Percentiles rank a stretch among this genome's conserved stretches.
Conservation (phyloP, 2,113 vertebrate genomes). For the Lepisosteus osseus region DNA sequence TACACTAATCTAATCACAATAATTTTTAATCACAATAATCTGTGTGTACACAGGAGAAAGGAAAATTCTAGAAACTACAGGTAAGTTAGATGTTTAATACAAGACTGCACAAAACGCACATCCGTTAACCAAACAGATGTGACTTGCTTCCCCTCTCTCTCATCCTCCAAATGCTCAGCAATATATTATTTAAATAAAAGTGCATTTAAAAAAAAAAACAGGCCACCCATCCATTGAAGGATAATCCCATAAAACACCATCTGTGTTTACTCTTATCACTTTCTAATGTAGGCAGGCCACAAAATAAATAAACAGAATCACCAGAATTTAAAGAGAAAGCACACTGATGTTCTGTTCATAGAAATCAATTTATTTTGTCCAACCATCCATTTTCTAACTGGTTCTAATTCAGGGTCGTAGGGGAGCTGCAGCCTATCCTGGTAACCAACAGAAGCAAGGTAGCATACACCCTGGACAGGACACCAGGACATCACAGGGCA, state of each 20-base stretch:
- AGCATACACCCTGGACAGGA: too few relatives aligned
- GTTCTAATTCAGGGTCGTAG: too few relatives aligned
- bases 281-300: constrained; percentile 30
- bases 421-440: too few relatives aligned
- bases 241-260: constrained; percentile 55
- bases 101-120: constrained; percentile 40
- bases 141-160: constrained; percentile 26
- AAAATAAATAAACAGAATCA: constrained; percentile 34
- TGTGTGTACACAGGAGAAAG: background rate
- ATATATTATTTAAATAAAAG: constrained; percentile 39
- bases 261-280: constrained; percentile 47
- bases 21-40: constrained; percentile 27
- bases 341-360: too few relatives aligned
- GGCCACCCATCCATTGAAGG: constrained; percentile 44
- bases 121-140: constrained; percentile 39
- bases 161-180: too few relatives aligned
- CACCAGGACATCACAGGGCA: too few relatives aligned
- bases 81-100: constrained; percentile 28
- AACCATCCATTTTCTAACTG: too few relatives aligned
- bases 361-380: too few relatives aligned
- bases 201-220: constrained; percentile 47
- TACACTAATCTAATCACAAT: constrained; percentile 58
- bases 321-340: background rate
- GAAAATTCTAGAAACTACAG: background rate
- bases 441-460: too few relatives aligned